Base-by-base conservation (phyloP, 2,888 invertebrate species). In the Papilio protenor region DNA sequence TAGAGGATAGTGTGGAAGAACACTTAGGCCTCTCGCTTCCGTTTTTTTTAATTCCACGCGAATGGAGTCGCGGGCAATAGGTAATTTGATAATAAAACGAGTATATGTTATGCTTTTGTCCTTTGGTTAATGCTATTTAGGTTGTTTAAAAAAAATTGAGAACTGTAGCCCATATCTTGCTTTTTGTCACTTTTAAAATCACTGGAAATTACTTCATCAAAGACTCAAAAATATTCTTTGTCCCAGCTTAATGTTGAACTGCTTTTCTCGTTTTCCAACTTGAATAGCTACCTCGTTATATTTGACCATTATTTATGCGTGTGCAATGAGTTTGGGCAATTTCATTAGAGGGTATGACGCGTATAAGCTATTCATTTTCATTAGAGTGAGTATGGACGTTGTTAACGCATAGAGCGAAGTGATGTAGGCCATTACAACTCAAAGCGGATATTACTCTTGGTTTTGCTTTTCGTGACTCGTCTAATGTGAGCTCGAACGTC, bases 361-460 rank as follows among this genome's bases (percentile, higher is more conserved):
- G 70, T 77, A 71, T 74, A 74, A 74, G 77, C 77, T 77, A 77
- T 77, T 70, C 74, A 77, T 74, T 77, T 77, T 74, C 77, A 77
- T 77, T 77, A 77, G 74, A 70, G 61, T 59, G 74, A 49, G 70
- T 70, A 77, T 74, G 77, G 77, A 74, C 77, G 74, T 74, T 74
- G 77, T 77, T 74, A 74, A 69, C 52, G 74, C 77, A 77, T 79
- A 82, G 79, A 83, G 83, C 83, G 80, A 82, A 81, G 80, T 83
- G 82, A 79, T 81, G 82, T 84, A 81, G 79, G 81, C 83, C 81
- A 83, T 84, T 83, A 83, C 77, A 80, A 77, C 80, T 80, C 77
- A 76, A 80, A 81, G 79, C 77, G 74, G 77, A 79, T 82, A 83
- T 83, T 83, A 82, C 83, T 83, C 81, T 81, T 79, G 79, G 80